Evolutionary conservation across 2,113 vertebrate species (phyloP), one percentile per base, ranked within the genome.

Genomic region (Phylloscopus trochiloides): DNA sequence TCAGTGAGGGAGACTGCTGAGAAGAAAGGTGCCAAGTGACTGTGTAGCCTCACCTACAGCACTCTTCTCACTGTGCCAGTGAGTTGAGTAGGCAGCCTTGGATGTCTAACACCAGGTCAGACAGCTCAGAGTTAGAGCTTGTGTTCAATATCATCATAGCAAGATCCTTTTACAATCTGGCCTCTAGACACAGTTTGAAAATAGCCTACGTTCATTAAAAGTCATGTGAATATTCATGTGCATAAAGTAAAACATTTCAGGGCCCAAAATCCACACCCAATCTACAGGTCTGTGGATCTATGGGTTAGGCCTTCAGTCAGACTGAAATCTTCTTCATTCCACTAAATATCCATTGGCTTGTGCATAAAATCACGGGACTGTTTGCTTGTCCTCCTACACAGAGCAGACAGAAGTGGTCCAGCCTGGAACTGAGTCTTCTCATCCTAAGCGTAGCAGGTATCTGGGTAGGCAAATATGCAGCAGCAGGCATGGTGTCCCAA

Each of bases 31-130:
- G 74, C 40, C 34, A 11, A 31, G 45, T n/a, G 62, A 28, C 36
- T 4, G 34, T 21, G 43, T 2, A 40, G 26, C 29, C 47, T 81
- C 52, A n/a, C 20, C 43, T 40, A 21, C 45, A 21, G 58, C 34
- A 9, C 24, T 52, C 28, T 17, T 52, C 40, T 72, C 19, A 3
- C 25, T 55, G 36, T 31, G 15, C 14, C 2, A 0, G 22, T 0
- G 6, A 38, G 7, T 0, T 2, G 34, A 38, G 25, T 2, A 25
- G 28, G 17, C n/a, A 74, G 43, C 58, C 40, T 22, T 9, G 25
- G 28, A 15, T 54, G 14, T 16, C 47, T 48, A 28, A 76, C 8
- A 25, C 22, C 48, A 18, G 54, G 25, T 45, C 29, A 68, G 29
- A n/a, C 12, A 78, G 13, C 54, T 76, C 36, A 10, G 26, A 62